These are phyloP conservation scores for Anagyrus pseudococci DNA, from an alignment of 2,888 invertebrate genomes.

Conservation along the genomic window DNA sequence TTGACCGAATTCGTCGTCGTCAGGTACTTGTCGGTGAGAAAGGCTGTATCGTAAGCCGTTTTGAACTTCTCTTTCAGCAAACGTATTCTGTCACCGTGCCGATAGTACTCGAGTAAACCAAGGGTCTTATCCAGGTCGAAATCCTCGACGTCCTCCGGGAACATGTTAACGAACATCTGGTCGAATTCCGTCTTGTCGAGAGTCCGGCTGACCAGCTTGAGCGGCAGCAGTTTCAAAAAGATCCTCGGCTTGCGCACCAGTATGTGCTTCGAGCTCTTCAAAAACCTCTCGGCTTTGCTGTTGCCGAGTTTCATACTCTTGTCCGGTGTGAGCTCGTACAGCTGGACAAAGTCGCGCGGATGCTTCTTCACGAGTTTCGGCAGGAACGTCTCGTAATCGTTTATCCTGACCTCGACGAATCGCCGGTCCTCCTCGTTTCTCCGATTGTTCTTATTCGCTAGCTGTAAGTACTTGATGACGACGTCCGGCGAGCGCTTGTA, in stretches of 20 bases:
- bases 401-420: not conserved
- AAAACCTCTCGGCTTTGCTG: conserved; percentile 6
- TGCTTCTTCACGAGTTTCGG: conserved; percentile 19
- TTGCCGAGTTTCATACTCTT: conserved; percentile 18
- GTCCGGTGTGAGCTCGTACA: conserved; percentile 20
- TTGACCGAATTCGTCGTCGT: not conserved
- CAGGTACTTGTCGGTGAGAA: conserved; percentile 6
- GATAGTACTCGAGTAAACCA: conserved; percentile 14
- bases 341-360: conserved; percentile 25
- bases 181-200: conserved; percentile 11
- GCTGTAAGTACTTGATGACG: conserved; percentile 43
- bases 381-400: conserved; percentile 30
- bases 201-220: conserved; percentile 4
- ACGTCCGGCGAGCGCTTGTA: conserved; percentile 31
- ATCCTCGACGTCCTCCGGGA: conserved; percentile 5
- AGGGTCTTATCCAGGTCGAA: conserved; percentile 24
- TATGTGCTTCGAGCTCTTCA: conserved; percentile 11
- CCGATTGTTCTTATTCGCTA: conserved; percentile 31
- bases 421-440: conserved; percentile 1
- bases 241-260: conserved; percentile 18
- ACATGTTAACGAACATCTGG: conserved; percentile 21
- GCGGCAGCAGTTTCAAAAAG: conserved; percentile 27
- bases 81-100: conserved; percentile 1
- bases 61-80: conserved; percentile 21
- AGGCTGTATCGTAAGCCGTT: conserved; percentile 8